Conservation (phyloP, 2,888 invertebrate genomes). For the Sesamia inferens region DNA sequence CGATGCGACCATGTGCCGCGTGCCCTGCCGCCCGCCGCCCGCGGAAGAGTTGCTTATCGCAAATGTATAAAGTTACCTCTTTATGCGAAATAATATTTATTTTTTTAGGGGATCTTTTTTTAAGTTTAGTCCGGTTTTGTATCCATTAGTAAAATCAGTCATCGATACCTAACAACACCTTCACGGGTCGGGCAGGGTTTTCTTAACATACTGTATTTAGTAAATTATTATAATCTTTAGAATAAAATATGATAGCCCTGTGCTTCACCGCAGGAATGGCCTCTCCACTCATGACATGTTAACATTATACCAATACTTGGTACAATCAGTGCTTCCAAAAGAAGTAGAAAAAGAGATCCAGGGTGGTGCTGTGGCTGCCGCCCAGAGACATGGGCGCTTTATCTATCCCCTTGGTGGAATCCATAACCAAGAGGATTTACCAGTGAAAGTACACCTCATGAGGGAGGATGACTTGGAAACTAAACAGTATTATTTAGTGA, state of each 20-base stretch:
- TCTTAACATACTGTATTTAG: too few species aligned
- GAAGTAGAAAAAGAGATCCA: conserved; percentile 93
- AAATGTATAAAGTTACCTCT: too few species aligned
- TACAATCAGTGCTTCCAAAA: conserved; percentile 94
- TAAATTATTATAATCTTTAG: background rate
- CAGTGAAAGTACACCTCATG: conserved; percentile 93
- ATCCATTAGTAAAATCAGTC: too few species aligned
- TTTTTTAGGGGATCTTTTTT: too few species aligned
- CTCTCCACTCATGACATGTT: conserved; percentile 96
- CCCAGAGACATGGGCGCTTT: conserved; percentile 85
- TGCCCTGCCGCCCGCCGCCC: too few species aligned
- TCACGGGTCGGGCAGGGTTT: too few species aligned
- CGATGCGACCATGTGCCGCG: too few species aligned
- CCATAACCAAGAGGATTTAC: conserved; percentile 83
- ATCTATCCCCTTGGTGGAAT: conserved; percentile 86
- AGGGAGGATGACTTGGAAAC: conserved; percentile 88
- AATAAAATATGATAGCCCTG: background rate
- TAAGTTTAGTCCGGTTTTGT: too few species aligned
- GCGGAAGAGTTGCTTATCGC: too few species aligned
- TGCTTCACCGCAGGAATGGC: conserved; percentile 92
- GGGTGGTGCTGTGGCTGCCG: conserved; percentile 91
- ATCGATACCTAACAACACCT: too few species aligned
- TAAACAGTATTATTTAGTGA: conserved; percentile 93
- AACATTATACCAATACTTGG: conserved; percentile 96
- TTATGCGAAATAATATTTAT: too few species aligned